Evolutionary conservation across 1,140 invertebrate genomes (phyloP), one percentile per base, ranked within the genome.

Genomic region (Drosophila cardini): DNA sequence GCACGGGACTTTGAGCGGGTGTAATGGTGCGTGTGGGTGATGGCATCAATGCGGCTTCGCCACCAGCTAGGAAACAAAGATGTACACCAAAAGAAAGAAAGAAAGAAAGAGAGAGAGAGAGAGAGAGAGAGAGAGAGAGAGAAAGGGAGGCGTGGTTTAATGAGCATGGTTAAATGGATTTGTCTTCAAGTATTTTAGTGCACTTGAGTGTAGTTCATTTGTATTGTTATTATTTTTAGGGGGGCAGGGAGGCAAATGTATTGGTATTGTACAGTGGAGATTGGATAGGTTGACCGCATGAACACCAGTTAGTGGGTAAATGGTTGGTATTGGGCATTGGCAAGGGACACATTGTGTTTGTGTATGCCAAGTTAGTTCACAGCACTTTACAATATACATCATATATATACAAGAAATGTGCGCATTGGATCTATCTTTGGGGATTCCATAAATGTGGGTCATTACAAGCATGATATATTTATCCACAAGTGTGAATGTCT

Each of bases 11-110:
- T 55, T 91, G 85, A 52, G 84, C 76, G 30, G 91, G 91, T 40
- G 91, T 94, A 7, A 94, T 93, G 34, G 94, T 94, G 60, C 94
- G 92, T 45, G 94, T 94, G 40, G 94, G 94, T 91, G 90, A 94
- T 92, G 50, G 94, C 94, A 91, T 94, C 91, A 89, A 92, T 90
- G 69, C 94, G 90, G 91, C 92, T 70, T 92, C 92, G 30, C 91
- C 92, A 7, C 92, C 91, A 68, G 91, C 91, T 92, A 53, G 43
- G 78, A 77, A 67, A 52, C 32, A 52, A 36, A 26, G 10, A 46
- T 5, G 9, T 68, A 64, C 18, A 38, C 38, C 26, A 21, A 61
- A 40, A 45, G 63, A 68, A 42, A 69, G 57, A 68, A 42, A 69
- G 57, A 83, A 40, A 61, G 11, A 69, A 61, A 76, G 50, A 80